Percentiles rank a stretch among this genome's conserved stretches.
These are phyloP conservation scores for Himalopsyche tibetana DNA, from an alignment of 2,888 invertebrate genomes.

Conservation along the genomic window DNA sequence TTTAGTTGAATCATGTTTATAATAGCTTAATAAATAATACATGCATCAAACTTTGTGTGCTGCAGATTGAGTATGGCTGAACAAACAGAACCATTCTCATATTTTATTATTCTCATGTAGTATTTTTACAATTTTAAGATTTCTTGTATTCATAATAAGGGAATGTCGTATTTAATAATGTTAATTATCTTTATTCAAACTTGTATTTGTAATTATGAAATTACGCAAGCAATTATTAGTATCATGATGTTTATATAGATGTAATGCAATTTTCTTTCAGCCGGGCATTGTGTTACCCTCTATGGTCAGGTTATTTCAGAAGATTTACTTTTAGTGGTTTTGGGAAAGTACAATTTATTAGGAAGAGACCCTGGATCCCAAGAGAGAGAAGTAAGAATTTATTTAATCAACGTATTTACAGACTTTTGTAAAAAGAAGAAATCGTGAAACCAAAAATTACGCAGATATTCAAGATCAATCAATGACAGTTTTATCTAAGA, in stretches of 20 bases:
- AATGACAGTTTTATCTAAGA: too few species aligned
- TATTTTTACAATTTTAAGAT: too few species aligned
- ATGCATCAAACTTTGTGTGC: not conserved
- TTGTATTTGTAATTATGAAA: not conserved
- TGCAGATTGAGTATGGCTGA: too few species aligned
- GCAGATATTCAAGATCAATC: too few species aligned
- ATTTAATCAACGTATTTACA: not conserved
- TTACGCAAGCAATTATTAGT: not conserved
- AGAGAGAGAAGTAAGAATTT: slow-evolving; percentile 68
- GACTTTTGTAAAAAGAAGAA: too few species aligned
- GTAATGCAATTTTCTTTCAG: slow-evolving; percentile 65
- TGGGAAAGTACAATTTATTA: slow-evolving; percentile 70
- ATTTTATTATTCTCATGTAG: not conserved
- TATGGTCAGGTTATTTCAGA: slow-evolving; percentile 68
- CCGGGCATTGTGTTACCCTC: slow-evolving; percentile 69
- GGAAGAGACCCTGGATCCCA: slow-evolving; percentile 69
- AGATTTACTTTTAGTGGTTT: slow-evolving; percentile 68
- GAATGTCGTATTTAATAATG: too few species aligned
- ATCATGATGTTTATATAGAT: not conserved
- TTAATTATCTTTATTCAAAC: not conserved
- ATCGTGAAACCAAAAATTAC: too few species aligned
- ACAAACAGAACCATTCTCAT: not conserved
- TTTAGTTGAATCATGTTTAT: too few species aligned
- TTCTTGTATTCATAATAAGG: too few species aligned
- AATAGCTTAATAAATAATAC: too few species aligned